A percentile compares a stretch with the other conserved stretches of the same genome.
These are phyloP conservation scores for Grapholita molesta DNA, from an alignment of 1,140 invertebrate species.

Conservation along the genomic window DNA sequence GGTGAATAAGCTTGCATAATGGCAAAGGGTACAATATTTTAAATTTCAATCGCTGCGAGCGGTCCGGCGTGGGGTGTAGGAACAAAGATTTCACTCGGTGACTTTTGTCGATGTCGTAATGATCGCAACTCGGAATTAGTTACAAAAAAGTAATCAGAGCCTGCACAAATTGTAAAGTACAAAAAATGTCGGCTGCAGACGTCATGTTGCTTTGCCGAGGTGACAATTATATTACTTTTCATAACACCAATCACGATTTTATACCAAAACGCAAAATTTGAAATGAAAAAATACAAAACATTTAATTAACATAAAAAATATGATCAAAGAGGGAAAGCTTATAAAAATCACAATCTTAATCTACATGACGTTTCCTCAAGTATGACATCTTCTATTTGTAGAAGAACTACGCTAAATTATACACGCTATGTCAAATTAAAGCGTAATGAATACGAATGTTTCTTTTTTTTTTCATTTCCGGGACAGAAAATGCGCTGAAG, in stretches of 20 bases:
- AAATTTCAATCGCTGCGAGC: slow-evolving; percentile 78
- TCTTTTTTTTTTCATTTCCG: slow-evolving; percentile 40
- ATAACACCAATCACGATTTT: background rate
- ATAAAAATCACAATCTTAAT: background rate
- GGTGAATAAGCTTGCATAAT: slow-evolving; percentile 79
- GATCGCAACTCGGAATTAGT: slow-evolving; percentile 4
- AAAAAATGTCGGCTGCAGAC: slow-evolving; percentile 6
- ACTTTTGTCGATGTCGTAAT: slow-evolving; percentile 43
- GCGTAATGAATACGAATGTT: slow-evolving; percentile 35
- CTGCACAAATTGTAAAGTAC: background rate
- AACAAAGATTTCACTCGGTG: slow-evolving; percentile 70
- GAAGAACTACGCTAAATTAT: slow-evolving; percentile 3
- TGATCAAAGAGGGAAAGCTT: background rate
- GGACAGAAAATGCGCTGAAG: slow-evolving; percentile 29
- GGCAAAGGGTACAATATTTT: slow-evolving; percentile 79
- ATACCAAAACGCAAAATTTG: background rate
- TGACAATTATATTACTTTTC: background rate
- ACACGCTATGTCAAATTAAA: background rate
- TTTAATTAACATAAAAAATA: background rate
- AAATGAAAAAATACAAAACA: background rate
- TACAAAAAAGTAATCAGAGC: slow-evolving; percentile 15
- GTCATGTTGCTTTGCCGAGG: background rate
- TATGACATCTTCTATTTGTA: slow-evolving; percentile 1
- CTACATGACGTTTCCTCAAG: background rate
- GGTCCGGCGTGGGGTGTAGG: slow-evolving; percentile 61